phyloP scores from a whole-genome alignment of 2,113 vertebrate genomes.

The Hystrix brachyura region DNA sequence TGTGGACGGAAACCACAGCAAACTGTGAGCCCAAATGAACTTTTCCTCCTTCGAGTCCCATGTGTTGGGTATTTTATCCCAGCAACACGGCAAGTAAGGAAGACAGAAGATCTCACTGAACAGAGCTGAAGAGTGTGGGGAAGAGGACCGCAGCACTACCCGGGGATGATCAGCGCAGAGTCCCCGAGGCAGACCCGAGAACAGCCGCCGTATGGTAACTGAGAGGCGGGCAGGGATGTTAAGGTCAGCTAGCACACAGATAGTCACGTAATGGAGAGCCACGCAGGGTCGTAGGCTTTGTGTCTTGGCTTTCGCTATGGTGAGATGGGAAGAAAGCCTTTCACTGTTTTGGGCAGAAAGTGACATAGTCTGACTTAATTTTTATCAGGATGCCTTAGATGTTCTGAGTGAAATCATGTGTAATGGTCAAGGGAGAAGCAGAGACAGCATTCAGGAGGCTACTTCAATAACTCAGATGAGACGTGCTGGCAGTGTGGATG shows the following conservation, averaged over 20 bases:
- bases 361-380: not conserved
- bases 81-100: not conserved
- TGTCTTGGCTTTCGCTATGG: not conserved
- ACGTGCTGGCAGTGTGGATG: not conserved
- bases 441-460: not conserved
- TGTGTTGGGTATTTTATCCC: not conserved
- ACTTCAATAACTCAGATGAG: not conserved
- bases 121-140: not conserved
- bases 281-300: not conserved
- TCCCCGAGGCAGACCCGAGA: not conserved
- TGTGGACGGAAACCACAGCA: not conserved
- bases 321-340: not conserved
- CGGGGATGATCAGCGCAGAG: not conserved
- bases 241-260: not conserved
- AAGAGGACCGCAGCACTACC: not conserved
- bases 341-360: not conserved
- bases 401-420: not conserved
- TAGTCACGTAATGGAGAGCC: accelerated
- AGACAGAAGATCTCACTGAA: not conserved
- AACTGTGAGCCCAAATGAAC: not conserved
- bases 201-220: not conserved
- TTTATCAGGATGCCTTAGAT: not conserved
- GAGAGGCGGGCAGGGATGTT: not conserved
- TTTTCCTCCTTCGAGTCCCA: not conserved
- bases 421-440: not conserved